phyloP scores from a whole-genome alignment of 2,113 vertebrate genomes.

The Salvelinus fontinalis region DNA sequence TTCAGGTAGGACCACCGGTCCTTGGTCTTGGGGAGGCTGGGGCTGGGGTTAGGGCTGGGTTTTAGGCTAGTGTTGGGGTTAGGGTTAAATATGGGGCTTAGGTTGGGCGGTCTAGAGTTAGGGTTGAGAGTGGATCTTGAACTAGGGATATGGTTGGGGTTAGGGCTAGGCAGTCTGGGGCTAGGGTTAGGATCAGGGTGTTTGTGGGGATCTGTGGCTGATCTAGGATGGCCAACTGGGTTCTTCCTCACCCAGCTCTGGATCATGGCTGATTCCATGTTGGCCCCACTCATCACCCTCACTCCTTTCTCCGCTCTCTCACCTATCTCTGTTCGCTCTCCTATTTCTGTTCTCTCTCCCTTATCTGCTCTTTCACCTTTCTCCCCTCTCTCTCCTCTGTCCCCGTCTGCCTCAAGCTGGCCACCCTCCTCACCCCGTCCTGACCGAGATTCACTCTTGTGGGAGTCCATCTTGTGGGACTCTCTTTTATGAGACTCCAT shows the following conservation, averaged over 20 bases:
- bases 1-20: conserved; percentile 91
- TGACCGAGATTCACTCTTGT: conserved; percentile 66
- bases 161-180: background rate
- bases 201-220: conserved; percentile 66
- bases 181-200: conserved; percentile 13
- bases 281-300: conserved; percentile 52
- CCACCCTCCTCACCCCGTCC: conserved; percentile 33
- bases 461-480: conserved; percentile 35
- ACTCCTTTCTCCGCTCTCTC: conserved; percentile 22
- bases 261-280: conserved; percentile 62
- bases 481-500: too few relatives aligned
- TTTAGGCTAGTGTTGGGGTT: background rate
- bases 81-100: background rate
- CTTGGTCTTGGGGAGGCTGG: conserved; percentile 84
- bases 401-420: conserved; percentile 50
- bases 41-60: background rate
- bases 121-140: background rate
- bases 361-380: conserved; percentile 43
- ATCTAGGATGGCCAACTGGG: conserved; percentile 72
- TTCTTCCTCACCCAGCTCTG: conserved; percentile 78
- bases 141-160: background rate
- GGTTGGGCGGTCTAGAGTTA: background rate
- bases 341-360: conserved; percentile 48
- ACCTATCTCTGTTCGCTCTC: conserved; percentile 30
- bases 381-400: too few relatives aligned